Evolutionary conservation across 2,888 invertebrate species (phyloP), one percentile per base, ranked within the genome.

Genomic region (Julus scanicus): DNA sequence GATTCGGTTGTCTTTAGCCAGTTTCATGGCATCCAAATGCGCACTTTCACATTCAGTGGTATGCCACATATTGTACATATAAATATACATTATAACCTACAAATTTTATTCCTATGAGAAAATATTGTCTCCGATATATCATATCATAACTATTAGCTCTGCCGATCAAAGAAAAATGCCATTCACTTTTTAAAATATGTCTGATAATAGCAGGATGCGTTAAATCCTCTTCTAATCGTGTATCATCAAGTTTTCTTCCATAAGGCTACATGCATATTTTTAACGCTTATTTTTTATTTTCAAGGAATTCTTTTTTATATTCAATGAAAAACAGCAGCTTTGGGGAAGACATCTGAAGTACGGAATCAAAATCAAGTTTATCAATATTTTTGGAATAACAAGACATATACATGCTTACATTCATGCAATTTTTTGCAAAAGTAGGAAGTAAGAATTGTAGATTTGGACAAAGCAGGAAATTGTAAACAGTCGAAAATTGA

Each of bases 41-140:
- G n/a, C n/a, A 17, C 4, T 17, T 57, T n/a, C 57, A 57, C 57
- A n/a, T 57, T 6, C 17, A 53, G 9, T 57, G 57, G n/a, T 29
- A 71, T 29, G 71, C 9, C 71, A 71, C 71, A 71, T 71, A 71
- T 71, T 71, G 71, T 71, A 71, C 71, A 71, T 71, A 71, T 71
- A 71, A 71, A 71, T 71, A 71, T 71, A 48, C 48, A 48, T 9
- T 48, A 20, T 71, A 71, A 71, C 9, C 71, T 29, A 71, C 71
- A 71, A 5, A 29, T 71, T 71, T 63, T 71, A 71, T 71, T 29
- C 71, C 71, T 63, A 63, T 8, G 63, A 71, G 71, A 9, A 71
- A 71, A 6, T 63, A 71, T 71, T 29, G 71, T 71, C 71, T 71
- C 71, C 2, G n/a, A 29, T 71, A 20, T 71, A 71, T 71, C 71